A percentile compares a stretch with the other conserved stretches of the same genome.
These are phyloP conservation scores for Globia sparganii DNA, from an alignment of 2,888 invertebrate genomes.

Conservation along the genomic window DNA sequence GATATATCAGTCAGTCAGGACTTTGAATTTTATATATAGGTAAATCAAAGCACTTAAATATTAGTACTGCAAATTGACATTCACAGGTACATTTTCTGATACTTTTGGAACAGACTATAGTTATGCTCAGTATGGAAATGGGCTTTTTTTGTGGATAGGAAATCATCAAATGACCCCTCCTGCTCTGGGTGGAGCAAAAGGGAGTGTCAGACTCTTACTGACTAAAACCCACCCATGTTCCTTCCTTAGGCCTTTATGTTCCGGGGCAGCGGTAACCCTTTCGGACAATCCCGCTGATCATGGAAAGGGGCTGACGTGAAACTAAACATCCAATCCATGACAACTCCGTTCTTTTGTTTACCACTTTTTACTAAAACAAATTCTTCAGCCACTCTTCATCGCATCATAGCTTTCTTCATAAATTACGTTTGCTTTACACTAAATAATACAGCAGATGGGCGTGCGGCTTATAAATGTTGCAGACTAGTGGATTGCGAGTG, in stretches of 20 bases:
- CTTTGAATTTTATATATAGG: too few species aligned
- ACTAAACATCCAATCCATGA: not conserved
- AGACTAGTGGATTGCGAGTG: slow-evolving; percentile 84
- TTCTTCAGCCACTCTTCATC: slow-evolving; percentile 40
- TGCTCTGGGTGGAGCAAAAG: too few species aligned
- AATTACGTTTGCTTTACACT: slow-evolving; percentile 73
- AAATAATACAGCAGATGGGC: slow-evolving; percentile 70
- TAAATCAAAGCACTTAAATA: not conserved
- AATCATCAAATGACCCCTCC: too few species aligned
- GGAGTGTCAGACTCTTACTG: too few species aligned
- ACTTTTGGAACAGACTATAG: not conserved
- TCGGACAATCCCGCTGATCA: too few species aligned
- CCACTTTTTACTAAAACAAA: not conserved
- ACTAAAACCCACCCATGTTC: too few species aligned
- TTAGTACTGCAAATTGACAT: not conserved
- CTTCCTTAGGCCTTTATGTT: too few species aligned
- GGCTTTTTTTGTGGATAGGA: too few species aligned
- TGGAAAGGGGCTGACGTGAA: not conserved
- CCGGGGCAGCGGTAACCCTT: too few species aligned
- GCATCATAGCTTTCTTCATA: slow-evolving; percentile 57
- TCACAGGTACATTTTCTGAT: not conserved
- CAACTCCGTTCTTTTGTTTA: not conserved
- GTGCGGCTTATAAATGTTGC: slow-evolving; percentile 85
- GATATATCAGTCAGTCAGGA: too few species aligned
- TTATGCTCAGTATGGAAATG: not conserved